phyloP scores from a whole-genome alignment of 2,888 invertebrate species.

The Xanthorhoe designata region DNA sequence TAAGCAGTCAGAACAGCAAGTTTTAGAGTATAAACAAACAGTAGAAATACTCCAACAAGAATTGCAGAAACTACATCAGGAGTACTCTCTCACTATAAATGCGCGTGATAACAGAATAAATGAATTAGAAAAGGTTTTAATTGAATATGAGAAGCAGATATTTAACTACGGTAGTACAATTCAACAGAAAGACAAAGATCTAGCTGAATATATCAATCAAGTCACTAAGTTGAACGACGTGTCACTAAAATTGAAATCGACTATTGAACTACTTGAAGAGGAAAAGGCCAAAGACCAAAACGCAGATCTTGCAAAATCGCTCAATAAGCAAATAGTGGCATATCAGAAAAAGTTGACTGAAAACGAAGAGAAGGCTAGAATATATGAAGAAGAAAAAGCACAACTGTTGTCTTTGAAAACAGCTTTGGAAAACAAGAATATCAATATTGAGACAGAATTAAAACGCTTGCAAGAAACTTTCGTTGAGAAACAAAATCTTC shows the following conservation, averaged over 20 bases:
- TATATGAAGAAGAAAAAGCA: conserved; percentile 76
- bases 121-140: conserved; percentile 79
- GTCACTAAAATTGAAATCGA: conserved; percentile 79
- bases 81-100: conserved; percentile 65
- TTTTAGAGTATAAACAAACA: conserved; percentile 59
- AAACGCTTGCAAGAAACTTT: conserved; percentile 73
- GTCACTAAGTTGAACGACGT: conserved; percentile 83
- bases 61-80: conserved; percentile 69
- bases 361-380: conserved; percentile 69
- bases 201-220: conserved; percentile 81
- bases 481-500: conserved; percentile 73
- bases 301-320: conserved; percentile 78
- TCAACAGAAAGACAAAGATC: conserved; percentile 79
- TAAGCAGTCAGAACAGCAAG: conserved; percentile 61
- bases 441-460: conserved; percentile 65
- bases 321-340: conserved; percentile 82
- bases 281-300: conserved; percentile 81
- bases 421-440: conserved; percentile 65
- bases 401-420: conserved; percentile 69
- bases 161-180: conserved; percentile 71
- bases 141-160: conserved; percentile 81
- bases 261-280: conserved; percentile 79
- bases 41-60: conserved; percentile 67
- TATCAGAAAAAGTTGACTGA: conserved; percentile 75
- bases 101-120: conserved; percentile 76